phyloP scores from a whole-genome alignment of 2,113 vertebrate species.

The Aplodontia rufa region DNA sequence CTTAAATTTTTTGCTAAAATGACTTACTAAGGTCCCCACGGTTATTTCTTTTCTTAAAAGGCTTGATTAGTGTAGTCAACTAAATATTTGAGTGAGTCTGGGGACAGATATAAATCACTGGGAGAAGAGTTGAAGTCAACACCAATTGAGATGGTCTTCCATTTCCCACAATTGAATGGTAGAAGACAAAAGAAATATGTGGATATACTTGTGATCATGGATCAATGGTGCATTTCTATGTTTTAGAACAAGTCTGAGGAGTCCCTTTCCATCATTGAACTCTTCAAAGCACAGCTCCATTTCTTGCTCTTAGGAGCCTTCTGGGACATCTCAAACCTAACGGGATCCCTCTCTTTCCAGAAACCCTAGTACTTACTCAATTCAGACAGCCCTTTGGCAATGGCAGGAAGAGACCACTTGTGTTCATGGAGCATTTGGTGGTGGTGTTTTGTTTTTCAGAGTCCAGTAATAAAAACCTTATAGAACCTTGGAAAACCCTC shows the following conservation, averaged over 20 bases:
- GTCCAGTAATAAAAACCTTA: background rate
- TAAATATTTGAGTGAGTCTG: background rate
- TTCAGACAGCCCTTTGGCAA: background rate
- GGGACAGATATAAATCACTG: background rate
- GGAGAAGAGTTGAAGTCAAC: background rate
- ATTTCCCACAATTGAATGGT: background rate
- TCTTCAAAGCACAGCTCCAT: background rate
- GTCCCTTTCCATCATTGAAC: background rate
- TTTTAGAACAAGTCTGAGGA: background rate
- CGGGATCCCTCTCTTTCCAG: background rate
- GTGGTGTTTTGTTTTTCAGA: background rate
- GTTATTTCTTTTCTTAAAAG: background rate
- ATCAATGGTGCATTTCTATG: background rate
- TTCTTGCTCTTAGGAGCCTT: background rate
- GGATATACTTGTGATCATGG: rapidly evolving
- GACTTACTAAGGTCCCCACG: background rate
- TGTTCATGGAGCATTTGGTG: background rate
- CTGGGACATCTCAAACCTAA: background rate
- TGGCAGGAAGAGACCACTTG: background rate
- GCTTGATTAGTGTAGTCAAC: background rate
- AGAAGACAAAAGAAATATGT: background rate
- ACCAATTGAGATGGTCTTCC: background rate
- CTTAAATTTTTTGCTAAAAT: background rate
- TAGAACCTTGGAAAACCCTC: background rate
- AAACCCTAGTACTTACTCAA: background rate